Conservation (phyloP, 2,797 vertebrate genomes). For the Darevskia nairensis region DNA sequence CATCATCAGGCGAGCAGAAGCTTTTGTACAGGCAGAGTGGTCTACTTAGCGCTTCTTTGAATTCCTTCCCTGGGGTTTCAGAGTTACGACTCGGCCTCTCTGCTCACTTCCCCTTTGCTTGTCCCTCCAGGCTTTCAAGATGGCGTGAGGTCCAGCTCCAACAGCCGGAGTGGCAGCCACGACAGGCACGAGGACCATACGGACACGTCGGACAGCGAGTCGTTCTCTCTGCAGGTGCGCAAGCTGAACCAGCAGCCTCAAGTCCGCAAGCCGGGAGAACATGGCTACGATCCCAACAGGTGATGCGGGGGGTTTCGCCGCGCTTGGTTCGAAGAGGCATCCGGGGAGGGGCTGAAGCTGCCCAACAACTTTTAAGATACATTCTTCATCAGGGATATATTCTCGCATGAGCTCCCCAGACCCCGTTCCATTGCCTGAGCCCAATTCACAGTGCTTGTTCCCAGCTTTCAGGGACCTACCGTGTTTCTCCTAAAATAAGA, state of each 20-base stretch:
- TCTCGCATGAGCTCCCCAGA: not conserved
- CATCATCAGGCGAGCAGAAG: not conserved
- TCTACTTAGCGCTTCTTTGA: too few species aligned
- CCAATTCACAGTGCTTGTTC: not conserved
- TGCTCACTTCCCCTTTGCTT: not conserved
- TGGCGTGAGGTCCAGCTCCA: constrained; percentile 85
- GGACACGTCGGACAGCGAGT: constrained; percentile 92
- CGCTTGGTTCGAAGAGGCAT: not conserved
- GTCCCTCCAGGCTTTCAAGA: constrained; percentile 70
- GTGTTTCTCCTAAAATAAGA: too few species aligned
- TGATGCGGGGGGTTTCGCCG: constrained; percentile 50
- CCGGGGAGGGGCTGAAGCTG: not conserved
- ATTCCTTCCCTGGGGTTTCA: too few species aligned
- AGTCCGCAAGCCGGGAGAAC: constrained; percentile 75
- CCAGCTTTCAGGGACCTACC: not conserved
- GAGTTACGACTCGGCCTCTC: not conserved
- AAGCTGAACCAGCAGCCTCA: constrained; percentile 90
- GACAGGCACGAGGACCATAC: constrained; percentile 89
- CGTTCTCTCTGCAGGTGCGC: constrained; percentile 83
- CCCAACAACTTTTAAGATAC: not conserved
- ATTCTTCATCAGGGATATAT: not conserved
- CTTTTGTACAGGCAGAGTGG: not conserved
- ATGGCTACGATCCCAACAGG: constrained; percentile 90
- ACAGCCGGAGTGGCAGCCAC: constrained; percentile 90
- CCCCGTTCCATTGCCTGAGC: not conserved